Base-by-base conservation (phyloP, 2,797 vertebrate species). In the Chloroceryle amazona region DNA sequence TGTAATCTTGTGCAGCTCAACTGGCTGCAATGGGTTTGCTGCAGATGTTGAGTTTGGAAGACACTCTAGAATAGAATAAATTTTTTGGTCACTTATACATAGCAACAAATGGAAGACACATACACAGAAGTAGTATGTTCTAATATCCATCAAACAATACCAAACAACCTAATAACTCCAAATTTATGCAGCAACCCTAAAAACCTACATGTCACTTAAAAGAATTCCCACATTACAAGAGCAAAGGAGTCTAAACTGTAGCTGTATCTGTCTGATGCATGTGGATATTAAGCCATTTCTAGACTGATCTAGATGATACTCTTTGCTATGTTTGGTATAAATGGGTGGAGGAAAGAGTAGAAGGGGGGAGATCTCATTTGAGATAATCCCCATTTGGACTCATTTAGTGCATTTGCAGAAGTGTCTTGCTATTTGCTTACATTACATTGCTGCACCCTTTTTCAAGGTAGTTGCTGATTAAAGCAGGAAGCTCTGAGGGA, bases 401-500 rank as follows among this genome's bases (percentile, higher is more conserved):
- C 35, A 8, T 51, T 83, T 60, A 73, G 68, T 39, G 26, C n/a
- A 15, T 54, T 71, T 28, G 23, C 74, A 79, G 42, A 52, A 49
- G 46, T 16, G 41, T 80, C 41, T 14, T 63, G 2, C 28, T 82
- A 9, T 60, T 84, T 66, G 41, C 84, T 85, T 67, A 2, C 11
- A 28, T 51, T 42, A 33, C 22, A 49, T 70, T 46, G 73, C 92
- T 95, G 90, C 89, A 68, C 72, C 86, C 61, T 18, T 67, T 87
- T 58, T 76, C 82, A 21, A 31, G 89, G 79, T 67, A 70, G 28
- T 3, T 89, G 76, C 87, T 66, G 89, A 75, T 81, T 49, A 57
- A 81, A 95, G 79, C 81, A 93, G 95, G 94, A 86, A 91, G 70
- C 63, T 81, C 57, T 18, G 65, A 91, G 80, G 60, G 72, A 88